Conservation (phyloP, 2,888 invertebrate species). For the Alviniconcha strummeri region DNA sequence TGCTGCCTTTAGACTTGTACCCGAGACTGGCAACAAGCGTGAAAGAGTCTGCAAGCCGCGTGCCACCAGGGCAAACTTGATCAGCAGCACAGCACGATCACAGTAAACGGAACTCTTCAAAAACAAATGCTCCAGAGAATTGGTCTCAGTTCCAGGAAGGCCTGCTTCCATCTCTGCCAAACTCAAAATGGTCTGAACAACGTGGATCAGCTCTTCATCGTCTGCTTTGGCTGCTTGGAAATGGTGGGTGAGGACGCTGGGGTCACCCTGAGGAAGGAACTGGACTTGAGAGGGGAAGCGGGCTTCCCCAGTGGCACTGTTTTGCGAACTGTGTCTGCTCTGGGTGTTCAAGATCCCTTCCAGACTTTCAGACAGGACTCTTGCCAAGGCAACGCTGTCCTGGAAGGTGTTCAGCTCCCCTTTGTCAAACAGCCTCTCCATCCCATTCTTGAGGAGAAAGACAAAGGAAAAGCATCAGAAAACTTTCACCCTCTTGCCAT, state of each 20-base stretch:
- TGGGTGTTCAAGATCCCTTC: background rate
- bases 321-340: background rate
- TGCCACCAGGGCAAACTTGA: background rate
- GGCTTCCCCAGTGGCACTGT: too few relatives aligned
- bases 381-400: slow-evolving; percentile 55
- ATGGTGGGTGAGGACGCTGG: background rate
- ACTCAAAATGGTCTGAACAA: background rate
- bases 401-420: slow-evolving; percentile 71
- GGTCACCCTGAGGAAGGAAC: background rate
- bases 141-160: background rate
- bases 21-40: background rate
- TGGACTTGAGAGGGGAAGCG: background rate
- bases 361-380: slow-evolving; percentile 12
- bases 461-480: background rate
- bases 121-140: background rate
- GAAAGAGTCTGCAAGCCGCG: background rate
- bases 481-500: background rate
- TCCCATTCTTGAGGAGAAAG: slow-evolving; percentile 44
- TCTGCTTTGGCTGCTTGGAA: background rate
- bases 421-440: slow-evolving; percentile 68
- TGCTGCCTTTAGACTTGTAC: background rate
- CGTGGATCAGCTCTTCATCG: background rate
- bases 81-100: background rate
- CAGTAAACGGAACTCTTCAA: background rate
- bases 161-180: background rate